A percentile compares a stretch with the other conserved stretches of the same genome.
These are phyloP conservation scores for Eledona agricola DNA, from an alignment of 2,888 invertebrate species.

Conservation along the genomic window DNA sequence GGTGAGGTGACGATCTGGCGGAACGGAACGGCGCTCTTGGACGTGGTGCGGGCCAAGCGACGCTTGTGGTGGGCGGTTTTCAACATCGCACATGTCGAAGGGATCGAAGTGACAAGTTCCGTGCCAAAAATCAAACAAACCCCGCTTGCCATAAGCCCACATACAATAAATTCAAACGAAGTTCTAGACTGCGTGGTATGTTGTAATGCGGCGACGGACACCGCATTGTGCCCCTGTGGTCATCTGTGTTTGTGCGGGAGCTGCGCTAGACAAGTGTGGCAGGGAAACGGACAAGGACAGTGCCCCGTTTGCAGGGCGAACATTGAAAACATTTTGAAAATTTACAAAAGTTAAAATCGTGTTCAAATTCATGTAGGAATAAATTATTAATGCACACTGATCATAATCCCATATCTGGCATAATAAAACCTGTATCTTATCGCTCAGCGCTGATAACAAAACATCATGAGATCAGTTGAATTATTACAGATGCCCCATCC, in stretches of 20 bases:
- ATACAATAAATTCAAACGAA: not conserved
- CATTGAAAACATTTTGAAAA: slow-evolving; percentile 94
- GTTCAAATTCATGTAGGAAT: too few relatives aligned
- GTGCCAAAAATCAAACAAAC: not conserved
- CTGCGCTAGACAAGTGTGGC: slow-evolving; percentile 92
- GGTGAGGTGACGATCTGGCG: slow-evolving; percentile 2
- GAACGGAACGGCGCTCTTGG: not conserved
- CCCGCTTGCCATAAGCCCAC: not conserved
- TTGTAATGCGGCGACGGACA: slow-evolving; percentile 91
- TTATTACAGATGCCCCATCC: too few relatives aligned
- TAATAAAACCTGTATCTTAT: too few relatives aligned
- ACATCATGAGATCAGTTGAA: too few relatives aligned
- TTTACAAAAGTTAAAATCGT: slow-evolving; percentile 74
- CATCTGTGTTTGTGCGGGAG: slow-evolving; percentile 99
- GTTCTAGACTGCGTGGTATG: slow-evolving; percentile 92
- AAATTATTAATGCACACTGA: too few relatives aligned
- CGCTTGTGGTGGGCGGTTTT: slow-evolving; percentile 1
- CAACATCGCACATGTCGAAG: not conserved
- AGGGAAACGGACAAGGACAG: slow-evolving; percentile 81
- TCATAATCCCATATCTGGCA: too few relatives aligned
- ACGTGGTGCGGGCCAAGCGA: not conserved
- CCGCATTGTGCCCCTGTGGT: slow-evolving; percentile 95
- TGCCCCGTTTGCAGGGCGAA: slow-evolving; percentile 94
- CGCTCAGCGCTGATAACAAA: too few relatives aligned
- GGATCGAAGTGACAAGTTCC: not conserved